Conservation (phyloP, 2,797 vertebrate species). For the Malacoraja senta region DNA sequence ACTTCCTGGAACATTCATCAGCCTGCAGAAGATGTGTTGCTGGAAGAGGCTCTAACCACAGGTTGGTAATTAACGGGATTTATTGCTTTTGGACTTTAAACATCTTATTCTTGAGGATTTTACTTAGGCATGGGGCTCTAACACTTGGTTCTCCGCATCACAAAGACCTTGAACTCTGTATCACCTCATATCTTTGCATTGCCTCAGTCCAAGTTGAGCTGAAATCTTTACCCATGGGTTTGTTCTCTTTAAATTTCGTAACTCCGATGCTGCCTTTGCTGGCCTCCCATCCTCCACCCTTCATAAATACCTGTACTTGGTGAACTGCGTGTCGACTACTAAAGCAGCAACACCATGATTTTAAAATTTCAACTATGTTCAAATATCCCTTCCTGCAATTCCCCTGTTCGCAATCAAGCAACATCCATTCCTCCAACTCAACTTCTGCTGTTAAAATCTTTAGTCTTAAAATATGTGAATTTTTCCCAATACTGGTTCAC, state of each 20-base stretch:
- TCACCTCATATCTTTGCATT: background rate
- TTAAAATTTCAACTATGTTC: background rate
- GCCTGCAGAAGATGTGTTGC: slow-evolving; percentile 61
- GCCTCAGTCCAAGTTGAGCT: background rate
- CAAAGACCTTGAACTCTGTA: background rate
- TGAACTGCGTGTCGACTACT: background rate
- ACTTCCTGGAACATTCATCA: slow-evolving; percentile 87
- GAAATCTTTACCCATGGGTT: background rate
- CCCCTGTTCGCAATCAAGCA: too few relatives aligned
- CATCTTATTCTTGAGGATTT: background rate
- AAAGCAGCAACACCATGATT: background rate
- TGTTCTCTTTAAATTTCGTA: background rate
- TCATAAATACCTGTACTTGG: background rate
- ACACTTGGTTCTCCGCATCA: background rate
- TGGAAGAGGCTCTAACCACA: slow-evolving; percentile 72
- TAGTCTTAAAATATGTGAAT: background rate
- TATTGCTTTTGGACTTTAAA: background rate
- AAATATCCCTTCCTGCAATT: background rate
- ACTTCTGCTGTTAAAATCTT: background rate
- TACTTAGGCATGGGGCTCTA: background rate
- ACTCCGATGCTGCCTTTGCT: background rate
- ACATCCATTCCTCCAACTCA: background rate
- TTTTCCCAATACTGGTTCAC: background rate
- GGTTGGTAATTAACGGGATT: slow-evolving; percentile 55
- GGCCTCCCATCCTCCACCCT: background rate